Conservation (phyloP, 2,113 vertebrate species). For the Otis tarda region DNA sequence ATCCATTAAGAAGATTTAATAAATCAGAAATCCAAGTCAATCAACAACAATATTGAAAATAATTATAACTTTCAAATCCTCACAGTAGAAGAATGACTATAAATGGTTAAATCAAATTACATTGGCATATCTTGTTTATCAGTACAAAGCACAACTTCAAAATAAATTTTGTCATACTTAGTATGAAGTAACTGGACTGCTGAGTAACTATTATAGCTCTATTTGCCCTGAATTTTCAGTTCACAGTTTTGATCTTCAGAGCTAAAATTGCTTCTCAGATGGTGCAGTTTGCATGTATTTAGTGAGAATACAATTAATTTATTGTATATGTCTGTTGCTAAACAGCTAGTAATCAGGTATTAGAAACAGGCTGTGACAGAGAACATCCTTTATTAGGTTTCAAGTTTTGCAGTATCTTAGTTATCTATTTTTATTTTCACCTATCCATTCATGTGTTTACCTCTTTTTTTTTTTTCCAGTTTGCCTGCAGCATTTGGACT, state of each 20-base stretch:
- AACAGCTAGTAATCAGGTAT: not conserved
- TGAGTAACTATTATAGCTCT: not conserved
- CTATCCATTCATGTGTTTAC: not conserved
- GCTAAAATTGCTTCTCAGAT: not conserved
- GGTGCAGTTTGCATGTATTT: not conserved
- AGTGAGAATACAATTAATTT: not conserved
- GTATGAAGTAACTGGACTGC: not conserved
- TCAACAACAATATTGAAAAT: conserved; percentile 39
- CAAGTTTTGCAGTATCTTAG: not conserved
- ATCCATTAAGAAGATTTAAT: conserved; percentile 44
- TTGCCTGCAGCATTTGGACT: not conserved
- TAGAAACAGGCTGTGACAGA: not conserved
- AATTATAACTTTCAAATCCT: conserved; percentile 33
- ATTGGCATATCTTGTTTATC: not conserved
- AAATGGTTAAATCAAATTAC: conserved; percentile 35
- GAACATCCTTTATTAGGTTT: not conserved
- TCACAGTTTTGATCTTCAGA: not conserved
- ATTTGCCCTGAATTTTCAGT: not conserved
- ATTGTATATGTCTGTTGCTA: not conserved
- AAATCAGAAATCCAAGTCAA: conserved; percentile 52
- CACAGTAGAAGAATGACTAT: not conserved
- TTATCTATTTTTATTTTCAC: not conserved
- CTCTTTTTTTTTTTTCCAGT: not conserved
- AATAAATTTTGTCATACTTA: not conserved
- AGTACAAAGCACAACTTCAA: not conserved